These are phyloP conservation scores for Hemaris fuciformis DNA, from an alignment of 2,888 invertebrate species.

Conservation along the genomic window DNA sequence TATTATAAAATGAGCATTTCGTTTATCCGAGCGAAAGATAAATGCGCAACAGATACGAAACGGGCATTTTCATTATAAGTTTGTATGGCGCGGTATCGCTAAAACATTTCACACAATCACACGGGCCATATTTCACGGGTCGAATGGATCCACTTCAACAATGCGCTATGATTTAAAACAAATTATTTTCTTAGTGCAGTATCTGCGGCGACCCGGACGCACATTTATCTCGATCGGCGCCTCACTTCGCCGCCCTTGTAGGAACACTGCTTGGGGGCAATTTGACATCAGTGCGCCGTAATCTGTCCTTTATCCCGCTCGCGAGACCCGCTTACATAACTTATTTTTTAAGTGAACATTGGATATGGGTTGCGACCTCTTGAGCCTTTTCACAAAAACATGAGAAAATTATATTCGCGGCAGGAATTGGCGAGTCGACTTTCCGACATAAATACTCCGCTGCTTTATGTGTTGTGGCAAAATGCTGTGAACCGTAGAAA, in stretches of 20 bases:
- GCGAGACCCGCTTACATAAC: not conserved
- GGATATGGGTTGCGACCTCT: not conserved
- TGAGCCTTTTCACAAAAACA: not conserved
- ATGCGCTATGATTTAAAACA: conserved; percentile 12
- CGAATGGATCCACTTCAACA: conserved; percentile 8
- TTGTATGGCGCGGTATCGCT: not conserved
- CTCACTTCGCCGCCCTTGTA: not conserved
- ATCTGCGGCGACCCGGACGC: not conserved
- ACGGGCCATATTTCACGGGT: not conserved
- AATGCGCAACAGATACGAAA: not conserved
- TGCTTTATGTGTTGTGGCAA: not conserved
- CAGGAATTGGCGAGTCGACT: not conserved
- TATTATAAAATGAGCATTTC: not conserved
- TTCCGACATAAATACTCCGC: too few relatives aligned
- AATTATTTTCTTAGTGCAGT: conserved; percentile 7
- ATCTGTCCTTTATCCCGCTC: conserved; percentile 1
- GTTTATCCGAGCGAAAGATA: not conserved
- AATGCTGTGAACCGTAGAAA: too few relatives aligned
- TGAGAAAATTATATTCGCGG: not conserved
- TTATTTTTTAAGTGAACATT: not conserved
- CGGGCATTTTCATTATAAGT: not conserved
- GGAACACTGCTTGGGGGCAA: not conserved
- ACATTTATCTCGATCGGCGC: not conserved
- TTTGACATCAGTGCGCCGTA: not conserved
- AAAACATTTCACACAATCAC: not conserved